Base-by-base conservation (phyloP, 2,797 vertebrate genomes). In the Bufotes viridis region DNA sequence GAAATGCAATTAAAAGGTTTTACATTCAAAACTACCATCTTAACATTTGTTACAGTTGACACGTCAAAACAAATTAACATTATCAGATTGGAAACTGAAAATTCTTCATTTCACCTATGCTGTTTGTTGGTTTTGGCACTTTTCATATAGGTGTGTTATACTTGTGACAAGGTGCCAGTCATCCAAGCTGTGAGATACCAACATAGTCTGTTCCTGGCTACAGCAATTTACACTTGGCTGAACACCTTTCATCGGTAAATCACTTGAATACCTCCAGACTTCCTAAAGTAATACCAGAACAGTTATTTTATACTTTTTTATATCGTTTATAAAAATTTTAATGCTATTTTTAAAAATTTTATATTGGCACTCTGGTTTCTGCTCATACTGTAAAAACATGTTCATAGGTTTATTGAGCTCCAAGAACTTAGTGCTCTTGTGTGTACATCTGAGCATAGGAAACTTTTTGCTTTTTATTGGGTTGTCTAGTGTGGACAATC, bases 151-250 rank as follows among this genome's bases (percentile, higher is more conserved):
- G 94, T 95, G 94, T 94, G 93, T 93, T 94, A 93, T 92, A 93
- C 92, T 95, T 92, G 94, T 94, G 94, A 96, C 94, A 96, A 92
- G 0, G 93, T 94, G 94, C 94, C 94, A 96, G 95, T 95, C 95
- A 95, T 88, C 92, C 94, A 95, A 94, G 93, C 94, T 96, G 94
- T 94, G 42, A 93, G 0, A 92, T 15, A 91, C 87, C 91, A 90
- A 85, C 90, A 92, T 92, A 94, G 93, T 94, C 93, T 94, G 92
- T 90, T 94, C 91, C 80, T 90, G 94, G 90, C 90, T 91, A 92
- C 87, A 92, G 92, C 91, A 93, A 95, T 95, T 95, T 95, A 92
- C 95, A 95, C 94, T 93, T 89, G 91, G 93, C 92, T 92, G 92
- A 94, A 93, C 92, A 93, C 92, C 92, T 95, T 92, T 92, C 90